These are phyloP conservation scores for Alsophila aescularia DNA, from an alignment of 2,888 invertebrate genomes.

Conservation along the genomic window DNA sequence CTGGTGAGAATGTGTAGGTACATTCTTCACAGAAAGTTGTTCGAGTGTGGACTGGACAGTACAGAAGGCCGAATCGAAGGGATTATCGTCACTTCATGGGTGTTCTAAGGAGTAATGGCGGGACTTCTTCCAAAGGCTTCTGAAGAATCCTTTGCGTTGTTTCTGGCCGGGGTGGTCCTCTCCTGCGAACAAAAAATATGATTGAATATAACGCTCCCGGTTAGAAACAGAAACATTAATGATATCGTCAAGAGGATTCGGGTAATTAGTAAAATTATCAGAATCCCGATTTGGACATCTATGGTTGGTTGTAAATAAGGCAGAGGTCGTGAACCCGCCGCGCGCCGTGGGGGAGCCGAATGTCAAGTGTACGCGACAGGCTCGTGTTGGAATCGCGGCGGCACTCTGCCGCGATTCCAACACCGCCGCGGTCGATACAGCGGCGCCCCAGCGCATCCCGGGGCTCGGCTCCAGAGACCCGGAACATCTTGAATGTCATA, in stretches of 20 bases:
- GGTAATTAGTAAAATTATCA: not conserved
- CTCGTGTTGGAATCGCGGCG: constrained; percentile 32
- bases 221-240: no score
- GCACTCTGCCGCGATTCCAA: no score
- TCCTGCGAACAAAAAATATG: constrained; percentile 75
- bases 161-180: constrained; percentile 88
- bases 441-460: constrained; percentile 12
- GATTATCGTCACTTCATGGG: constrained; percentile 83
- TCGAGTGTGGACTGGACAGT: constrained; percentile 12
- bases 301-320: constrained; percentile 3
- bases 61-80: constrained; percentile 28
- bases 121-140: constrained; percentile 94
- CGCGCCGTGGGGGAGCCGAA: constrained; percentile 46
- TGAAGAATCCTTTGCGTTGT: constrained; percentile 95
- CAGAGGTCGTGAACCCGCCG: constrained; percentile 51
- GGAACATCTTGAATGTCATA: constrained; percentile 10
- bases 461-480: not conserved
- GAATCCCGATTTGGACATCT: not conserved
- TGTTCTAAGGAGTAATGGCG: constrained; percentile 94
- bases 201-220: not conserved
- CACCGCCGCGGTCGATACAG: constrained; percentile 51
- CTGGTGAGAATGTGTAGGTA: constrained; percentile 18
- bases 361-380: constrained; percentile 71
- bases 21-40: constrained; percentile 28
- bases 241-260: not conserved